Conservation (phyloP, 1,140 invertebrate species). For the Ips nitidus region DNA sequence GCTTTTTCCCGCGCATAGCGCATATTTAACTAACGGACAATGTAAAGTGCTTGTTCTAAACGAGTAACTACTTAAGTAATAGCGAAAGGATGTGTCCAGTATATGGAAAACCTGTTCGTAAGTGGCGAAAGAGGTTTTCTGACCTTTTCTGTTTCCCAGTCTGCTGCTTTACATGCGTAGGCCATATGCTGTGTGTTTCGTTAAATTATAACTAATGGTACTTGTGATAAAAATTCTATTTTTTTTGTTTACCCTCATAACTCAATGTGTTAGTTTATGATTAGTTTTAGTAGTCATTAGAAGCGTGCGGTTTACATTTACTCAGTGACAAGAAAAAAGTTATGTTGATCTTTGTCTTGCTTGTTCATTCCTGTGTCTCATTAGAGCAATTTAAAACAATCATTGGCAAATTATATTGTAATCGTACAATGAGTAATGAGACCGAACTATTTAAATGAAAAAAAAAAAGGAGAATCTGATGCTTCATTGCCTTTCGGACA, state of each 20-base stretch:
- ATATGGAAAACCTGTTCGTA: slow-evolving; percentile 26
- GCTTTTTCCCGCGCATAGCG: background rate
- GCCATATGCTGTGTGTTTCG: slow-evolving; percentile 16
- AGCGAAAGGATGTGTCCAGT: slow-evolving; percentile 31
- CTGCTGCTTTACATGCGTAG: slow-evolving; percentile 8
- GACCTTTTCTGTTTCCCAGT: slow-evolving; percentile 17
- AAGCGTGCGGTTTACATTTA: background rate
- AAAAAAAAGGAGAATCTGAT: slow-evolving; percentile 8
- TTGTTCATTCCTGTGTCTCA: background rate
- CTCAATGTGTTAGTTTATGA: background rate
- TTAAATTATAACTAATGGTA: slow-evolving; percentile 2
- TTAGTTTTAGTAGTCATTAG: background rate
- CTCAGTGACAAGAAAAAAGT: background rate
- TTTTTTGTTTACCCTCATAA: background rate
- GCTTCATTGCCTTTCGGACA: slow-evolving; percentile 20
- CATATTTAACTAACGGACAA: slow-evolving; percentile 24
- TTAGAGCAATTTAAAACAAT: slow-evolving; percentile 6
- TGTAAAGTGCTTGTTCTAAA: slow-evolving; percentile 23
- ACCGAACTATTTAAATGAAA: slow-evolving; percentile 12
- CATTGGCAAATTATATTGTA: slow-evolving; percentile 17
- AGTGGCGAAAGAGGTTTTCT: slow-evolving; percentile 33
- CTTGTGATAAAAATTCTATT: background rate
- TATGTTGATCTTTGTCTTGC: background rate
- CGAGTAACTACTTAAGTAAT: slow-evolving; percentile 32
- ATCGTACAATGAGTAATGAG: slow-evolving; percentile 25